phyloP scores from a whole-genome alignment of 2,888 invertebrate genomes.

The Parnassius orleans region DNA sequence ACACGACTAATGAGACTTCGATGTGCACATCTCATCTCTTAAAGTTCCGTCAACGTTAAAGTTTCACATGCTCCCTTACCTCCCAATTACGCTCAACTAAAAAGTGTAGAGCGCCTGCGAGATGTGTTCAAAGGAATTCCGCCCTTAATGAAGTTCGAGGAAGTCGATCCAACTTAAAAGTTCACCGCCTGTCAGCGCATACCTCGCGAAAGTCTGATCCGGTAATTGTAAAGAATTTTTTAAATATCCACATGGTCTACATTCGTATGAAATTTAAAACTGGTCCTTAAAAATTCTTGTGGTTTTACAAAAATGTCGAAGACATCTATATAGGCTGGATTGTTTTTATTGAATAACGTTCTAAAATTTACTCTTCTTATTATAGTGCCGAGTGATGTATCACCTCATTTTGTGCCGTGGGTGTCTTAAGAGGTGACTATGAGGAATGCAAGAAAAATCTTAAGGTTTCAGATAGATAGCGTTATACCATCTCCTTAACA shows the following conservation, averaged over 20 bases:
- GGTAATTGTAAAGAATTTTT: slow-evolving; percentile 18
- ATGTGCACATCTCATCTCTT: slow-evolving; percentile 7
- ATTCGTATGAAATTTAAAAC: slow-evolving; percentile 9
- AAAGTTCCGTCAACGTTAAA: slow-evolving; percentile 11
- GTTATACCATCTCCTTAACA: too few relatives aligned
- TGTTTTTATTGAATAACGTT: too few relatives aligned
- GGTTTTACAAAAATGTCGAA: too few relatives aligned
- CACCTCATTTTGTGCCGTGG: too few relatives aligned
- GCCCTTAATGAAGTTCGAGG: slow-evolving; percentile 23
- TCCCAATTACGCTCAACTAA: slow-evolving; percentile 16
- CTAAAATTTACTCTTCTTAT: too few relatives aligned
- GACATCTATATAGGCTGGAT: too few relatives aligned
- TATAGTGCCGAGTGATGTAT: too few relatives aligned
- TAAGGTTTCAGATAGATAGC: too few relatives aligned
- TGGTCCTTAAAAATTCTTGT: slow-evolving; percentile 5
- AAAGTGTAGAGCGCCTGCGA: slow-evolving; percentile 2
- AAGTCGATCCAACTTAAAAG: slow-evolving; percentile 17
- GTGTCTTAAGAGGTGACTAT: too few relatives aligned
- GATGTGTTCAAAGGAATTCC: slow-evolving; percentile 20
- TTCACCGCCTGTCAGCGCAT: slow-evolving; percentile 11
- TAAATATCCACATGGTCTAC: slow-evolving; percentile 10
- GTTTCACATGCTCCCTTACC: slow-evolving; percentile 9
- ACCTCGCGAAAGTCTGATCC: slow-evolving; percentile 21
- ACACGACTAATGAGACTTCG: slow-evolving; percentile 5
- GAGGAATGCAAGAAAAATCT: too few relatives aligned